Evolutionary conservation across 2,797 vertebrate genomes (phyloP).

Genomic region (Chaetophractus vellerosus): DNA sequence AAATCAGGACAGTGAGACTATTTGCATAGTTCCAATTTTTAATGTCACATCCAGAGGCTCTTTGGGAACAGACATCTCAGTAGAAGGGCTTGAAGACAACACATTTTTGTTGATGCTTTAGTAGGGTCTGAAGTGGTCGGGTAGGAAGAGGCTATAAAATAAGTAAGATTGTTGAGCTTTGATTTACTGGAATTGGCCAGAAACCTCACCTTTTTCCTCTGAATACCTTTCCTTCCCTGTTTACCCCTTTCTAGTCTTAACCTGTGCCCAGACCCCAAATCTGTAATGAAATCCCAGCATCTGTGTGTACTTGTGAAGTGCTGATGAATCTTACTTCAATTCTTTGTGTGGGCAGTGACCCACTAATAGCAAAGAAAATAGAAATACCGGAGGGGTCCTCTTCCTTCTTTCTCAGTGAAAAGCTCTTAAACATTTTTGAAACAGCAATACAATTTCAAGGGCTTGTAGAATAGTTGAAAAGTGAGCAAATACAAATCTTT

Average conservation of each 20-base stretch:
- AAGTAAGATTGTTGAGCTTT: background rate
- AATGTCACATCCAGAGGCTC: background rate
- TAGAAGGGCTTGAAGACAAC: background rate
- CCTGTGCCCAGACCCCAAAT: background rate
- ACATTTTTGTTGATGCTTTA: background rate
- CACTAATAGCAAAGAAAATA: background rate
- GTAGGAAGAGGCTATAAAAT: constrained; percentile 2
- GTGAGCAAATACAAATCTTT: background rate
- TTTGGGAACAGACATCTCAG: constrained; percentile 3
- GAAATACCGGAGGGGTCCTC: background rate
- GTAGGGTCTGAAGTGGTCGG: background rate
- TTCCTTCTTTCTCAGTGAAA: background rate
- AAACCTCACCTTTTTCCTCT: background rate
- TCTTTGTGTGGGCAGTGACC: background rate
- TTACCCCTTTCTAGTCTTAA: background rate
- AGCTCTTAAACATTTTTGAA: constrained; percentile 9
- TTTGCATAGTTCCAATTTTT: background rate
- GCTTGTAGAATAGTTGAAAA: background rate
- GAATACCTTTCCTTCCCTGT: background rate
- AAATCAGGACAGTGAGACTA: no score
- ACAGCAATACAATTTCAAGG: background rate
- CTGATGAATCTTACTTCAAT: background rate
- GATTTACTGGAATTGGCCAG: constrained; percentile 32
- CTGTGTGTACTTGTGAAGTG: constrained; percentile 15
- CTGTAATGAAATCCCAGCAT: background rate